phyloP scores from a whole-genome alignment of 1,140 invertebrate species.

The Panagrolaimus sp. region DNA sequence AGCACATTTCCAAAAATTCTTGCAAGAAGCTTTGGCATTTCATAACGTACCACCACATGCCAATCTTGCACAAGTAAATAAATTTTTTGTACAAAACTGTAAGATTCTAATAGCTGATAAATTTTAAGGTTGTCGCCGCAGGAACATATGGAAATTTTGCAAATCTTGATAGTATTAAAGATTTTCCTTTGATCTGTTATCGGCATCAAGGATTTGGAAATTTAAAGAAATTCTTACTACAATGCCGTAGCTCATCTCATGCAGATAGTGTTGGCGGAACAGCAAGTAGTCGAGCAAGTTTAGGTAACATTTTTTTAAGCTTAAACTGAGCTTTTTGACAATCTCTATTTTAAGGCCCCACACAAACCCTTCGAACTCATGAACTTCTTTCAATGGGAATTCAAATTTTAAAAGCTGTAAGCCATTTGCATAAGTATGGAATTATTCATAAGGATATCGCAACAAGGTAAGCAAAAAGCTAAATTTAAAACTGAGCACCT shows the following conservation, averaged over 20 bases:
- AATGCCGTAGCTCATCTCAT: constrained; percentile 46
- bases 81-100: too few relatives aligned
- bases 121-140: constrained; percentile 67
- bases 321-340: too few relatives aligned
- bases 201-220: constrained; percentile 73
- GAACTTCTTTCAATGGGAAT: constrained; percentile 80
- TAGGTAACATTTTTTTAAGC: too few relatives aligned
- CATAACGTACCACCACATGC: constrained; percentile 53
- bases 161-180: constrained; percentile 75
- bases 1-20: constrained; percentile 51
- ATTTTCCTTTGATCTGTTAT: constrained; percentile 68
- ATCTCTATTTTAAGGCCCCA: constrained; percentile 57
- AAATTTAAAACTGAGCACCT: too few relatives aligned
- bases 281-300: too few relatives aligned
- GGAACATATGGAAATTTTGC: constrained; percentile 74
- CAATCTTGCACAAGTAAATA: constrained; percentile 41
- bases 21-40: constrained; percentile 49
- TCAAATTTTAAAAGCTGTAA: constrained; percentile 65
- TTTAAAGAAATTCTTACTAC: constrained; percentile 68
- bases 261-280: too few relatives aligned
- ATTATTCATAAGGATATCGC: constrained; percentile 86
- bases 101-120: too few relatives aligned
- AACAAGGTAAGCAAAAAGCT: constrained; percentile 61
- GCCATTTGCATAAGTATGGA: constrained; percentile 81
- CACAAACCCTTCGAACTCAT: constrained; percentile 73